These are phyloP conservation scores for Brachylomia viminalis DNA, from an alignment of 2,888 invertebrate genomes.

Conservation along the genomic window DNA sequence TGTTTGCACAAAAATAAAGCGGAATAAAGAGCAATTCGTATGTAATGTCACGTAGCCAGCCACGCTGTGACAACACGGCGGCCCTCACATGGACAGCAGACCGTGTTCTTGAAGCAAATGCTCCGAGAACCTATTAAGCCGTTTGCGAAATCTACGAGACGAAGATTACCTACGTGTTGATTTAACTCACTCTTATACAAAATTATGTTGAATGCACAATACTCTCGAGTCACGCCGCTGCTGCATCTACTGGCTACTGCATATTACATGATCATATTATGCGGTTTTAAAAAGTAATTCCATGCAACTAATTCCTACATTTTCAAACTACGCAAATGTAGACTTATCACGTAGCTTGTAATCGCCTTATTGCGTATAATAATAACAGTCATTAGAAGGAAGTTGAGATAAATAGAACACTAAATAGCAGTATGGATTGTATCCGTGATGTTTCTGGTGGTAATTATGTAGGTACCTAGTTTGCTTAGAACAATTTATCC, in stretches of 20 bases:
- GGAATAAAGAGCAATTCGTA: constrained; percentile 78
- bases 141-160: constrained; percentile 77
- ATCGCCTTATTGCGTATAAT: constrained; percentile 64
- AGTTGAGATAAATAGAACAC: constrained; percentile 64
- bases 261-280: constrained; percentile 45
- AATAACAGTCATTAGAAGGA: constrained; percentile 68
- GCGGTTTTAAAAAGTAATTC: constrained; percentile 47
- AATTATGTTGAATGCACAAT: constrained; percentile 42
- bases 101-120: constrained; percentile 78
- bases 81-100: constrained; percentile 76
- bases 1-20: constrained; percentile 75
- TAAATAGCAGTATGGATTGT: constrained; percentile 66
- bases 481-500: constrained; percentile 62
- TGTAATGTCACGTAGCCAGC: constrained; percentile 80
- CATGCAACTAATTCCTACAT: constrained; percentile 44
- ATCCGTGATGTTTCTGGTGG: constrained; percentile 67
- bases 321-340: constrained; percentile 55
- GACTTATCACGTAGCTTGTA: constrained; percentile 54
- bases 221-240: background rate
- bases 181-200: constrained; percentile 35
- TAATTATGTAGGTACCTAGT: constrained; percentile 71
- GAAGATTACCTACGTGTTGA: constrained; percentile 64
- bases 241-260: constrained; percentile 26
- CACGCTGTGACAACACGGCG: constrained; percentile 78
- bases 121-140: constrained; percentile 72